Conservation (phyloP, 2,797 vertebrate species). For the Pseudomugil tenellus region DNA sequence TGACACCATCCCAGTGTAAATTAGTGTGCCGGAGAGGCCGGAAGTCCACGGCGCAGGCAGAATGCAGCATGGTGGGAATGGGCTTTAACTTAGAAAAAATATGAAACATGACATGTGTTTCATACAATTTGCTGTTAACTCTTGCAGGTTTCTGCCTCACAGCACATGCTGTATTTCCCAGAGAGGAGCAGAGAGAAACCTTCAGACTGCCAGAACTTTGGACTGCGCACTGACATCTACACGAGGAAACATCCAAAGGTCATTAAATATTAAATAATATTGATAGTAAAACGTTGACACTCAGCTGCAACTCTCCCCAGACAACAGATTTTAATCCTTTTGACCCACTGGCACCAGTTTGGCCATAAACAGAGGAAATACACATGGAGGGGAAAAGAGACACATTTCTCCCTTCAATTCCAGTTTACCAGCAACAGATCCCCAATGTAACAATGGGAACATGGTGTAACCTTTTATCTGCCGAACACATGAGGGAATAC, state of each 20-base stretch:
- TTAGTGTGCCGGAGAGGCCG: too few relatives aligned
- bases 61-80: too few relatives aligned
- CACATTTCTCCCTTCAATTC: not conserved
- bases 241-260: constrained; percentile 93
- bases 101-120: not conserved
- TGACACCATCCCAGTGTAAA: too few relatives aligned
- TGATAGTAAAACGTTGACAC: not conserved
- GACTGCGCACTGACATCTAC: constrained; percentile 93
- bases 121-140: not conserved
- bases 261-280: too few relatives aligned
- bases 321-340: not conserved
- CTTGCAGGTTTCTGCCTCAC: constrained; percentile 91
- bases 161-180: constrained; percentile 96
- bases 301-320: not conserved
- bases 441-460: not conserved
- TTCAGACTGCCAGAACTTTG: constrained; percentile 93
- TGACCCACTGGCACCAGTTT: not conserved
- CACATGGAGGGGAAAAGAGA: too few relatives aligned
- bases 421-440: not conserved
- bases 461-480: not conserved
- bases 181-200: constrained; percentile 94
- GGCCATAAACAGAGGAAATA: not conserved
- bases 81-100: not conserved
- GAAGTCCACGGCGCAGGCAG: too few relatives aligned
- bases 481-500: not conserved